Evolutionary conservation across 2,113 vertebrate species (phyloP), one percentile per base, ranked within the genome.

Genomic region (Axis porcinus): DNA sequence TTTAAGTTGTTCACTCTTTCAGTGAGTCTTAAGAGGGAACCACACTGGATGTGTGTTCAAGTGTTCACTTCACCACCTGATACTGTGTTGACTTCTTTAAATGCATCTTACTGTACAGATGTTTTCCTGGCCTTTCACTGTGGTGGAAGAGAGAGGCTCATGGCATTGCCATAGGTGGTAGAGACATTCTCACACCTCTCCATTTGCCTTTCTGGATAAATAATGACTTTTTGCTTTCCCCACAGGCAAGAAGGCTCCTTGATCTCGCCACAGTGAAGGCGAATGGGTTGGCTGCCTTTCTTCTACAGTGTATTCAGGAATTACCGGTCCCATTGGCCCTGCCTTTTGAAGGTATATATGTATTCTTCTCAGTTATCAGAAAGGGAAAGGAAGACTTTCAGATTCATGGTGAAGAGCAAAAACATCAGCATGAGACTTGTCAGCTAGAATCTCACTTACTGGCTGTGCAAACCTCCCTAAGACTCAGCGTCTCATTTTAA

Each of bases 181-280:
- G 85, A 62, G 36, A 55, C 67, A 57, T 70, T 33, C 62, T 8
- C 47, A 15, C 27, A 3, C 28, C 1, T 57, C 27, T 47, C 21
- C 64, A 5, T 40, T 25, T 45, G 15, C 15, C 45, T 43, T 96
- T 92, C 86, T 89, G 85, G 33, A 74, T 50, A 60, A 93, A 36
- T 88, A 86, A 58, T 33, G 50, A 64, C 95, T 91, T 97, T 95
- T 95, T 94, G n/a, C 95, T 91, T 93, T 94, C 70, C 36, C 70
- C 93, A 1, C 25, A 99, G 99, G 99, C 98, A 60, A 99, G 99
- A 85, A 98, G 98, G 96, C 98, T 98, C 74, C 98, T 99, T 4
- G 99, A 99, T 97, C 98, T 99, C 57, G 98, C 98, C 36, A 96
- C 98, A 70, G 98, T 97, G 62, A 99, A 99, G 98, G 98, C 98